Base-by-base conservation (phyloP, 2,113 vertebrate genomes). In the Sakesphorus luctuosus region DNA sequence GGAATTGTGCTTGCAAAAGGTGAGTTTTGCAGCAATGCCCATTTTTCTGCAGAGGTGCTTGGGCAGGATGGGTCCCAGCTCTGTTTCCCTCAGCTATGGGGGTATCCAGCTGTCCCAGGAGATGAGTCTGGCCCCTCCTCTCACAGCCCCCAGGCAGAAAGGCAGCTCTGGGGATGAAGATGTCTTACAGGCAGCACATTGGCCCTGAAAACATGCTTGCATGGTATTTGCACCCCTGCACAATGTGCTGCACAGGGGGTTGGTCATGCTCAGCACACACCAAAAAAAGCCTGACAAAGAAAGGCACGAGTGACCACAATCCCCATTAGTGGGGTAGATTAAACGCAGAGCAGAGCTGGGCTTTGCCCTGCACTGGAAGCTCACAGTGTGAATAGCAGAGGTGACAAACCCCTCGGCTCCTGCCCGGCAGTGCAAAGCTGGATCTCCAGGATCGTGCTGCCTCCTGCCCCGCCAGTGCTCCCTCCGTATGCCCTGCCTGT, bases 111-210 rank as follows among this genome's bases (percentile, higher is more conserved):
- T 33, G 36, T 25, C 53, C n/a, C 46, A 18, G 3, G 44, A 56
- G 33, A 10, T 2, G 14, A 0, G 2, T 3, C 47, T 47, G 55
- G 13, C 46, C 43, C 46, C 5, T 73, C 87, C 17, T 28, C 18
- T 78, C 11, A 3, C 4, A 8, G 18, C 8, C 17, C 29, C 28
- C 1, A 0, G 1, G 59, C 35, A 43, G 74, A 40, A 38, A 68
- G 53, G 62, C 63, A 52, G 85, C 67, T n/a, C 16, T 46, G 75
- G 52, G 65, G 80, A 96, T 92, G 93, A 92, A 96, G 95, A 92
- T 43, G 49, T 92, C 79, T 74, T 5, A 3, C 25, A 58, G 89
- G 89, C 78, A 20, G 65, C 59, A 26, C 44, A 0, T 0, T 2
- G 46, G 65, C 68, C 36, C 87, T 4, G 62, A 58, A 68, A 43